Percentiles rank a stretch among this genome's conserved stretches.
These are phyloP conservation scores for Paralvinella palmiformis DNA, from an alignment of 1,140 invertebrate genomes.

Conservation along the genomic window DNA sequence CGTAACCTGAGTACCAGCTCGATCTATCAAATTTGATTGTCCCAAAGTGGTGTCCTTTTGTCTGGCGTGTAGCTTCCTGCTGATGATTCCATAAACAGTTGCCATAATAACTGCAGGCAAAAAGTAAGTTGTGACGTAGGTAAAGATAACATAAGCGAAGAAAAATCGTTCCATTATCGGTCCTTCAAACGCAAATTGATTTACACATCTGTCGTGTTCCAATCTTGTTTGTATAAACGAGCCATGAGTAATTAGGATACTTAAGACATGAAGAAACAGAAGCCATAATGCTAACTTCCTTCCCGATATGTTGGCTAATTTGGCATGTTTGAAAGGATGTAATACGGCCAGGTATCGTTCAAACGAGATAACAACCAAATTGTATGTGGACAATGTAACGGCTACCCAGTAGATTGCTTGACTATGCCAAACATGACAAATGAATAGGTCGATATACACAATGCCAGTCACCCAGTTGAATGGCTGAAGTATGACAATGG, in stretches of 20 bases:
- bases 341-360: conserved; percentile 3
- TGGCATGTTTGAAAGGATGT: neutral
- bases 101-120: neutral
- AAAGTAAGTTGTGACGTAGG: neutral
- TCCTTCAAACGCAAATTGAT: neutral
- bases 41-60: neutral
- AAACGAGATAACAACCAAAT: neutral
- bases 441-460: neutral
- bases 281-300: neutral
- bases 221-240: neutral
- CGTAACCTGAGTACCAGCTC: neutral
- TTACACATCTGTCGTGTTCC: neutral
- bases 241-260: neutral
- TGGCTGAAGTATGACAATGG: neutral
- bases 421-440: conserved; percentile 5
- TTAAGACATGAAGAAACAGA: neutral
- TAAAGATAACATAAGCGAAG: neutral
- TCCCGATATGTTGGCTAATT: neutral
- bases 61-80: neutral
- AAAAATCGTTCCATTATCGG: neutral
- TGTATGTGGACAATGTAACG: neutral
- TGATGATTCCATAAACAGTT: neutral
- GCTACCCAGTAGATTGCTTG: neutral
- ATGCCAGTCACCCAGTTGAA: neutral
- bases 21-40: neutral